A percentile compares a stretch with the other conserved stretches of the same genome.
These are phyloP conservation scores for Hemiprocne comata DNA, from an alignment of 2,113 vertebrate genomes.

Conservation along the genomic window DNA sequence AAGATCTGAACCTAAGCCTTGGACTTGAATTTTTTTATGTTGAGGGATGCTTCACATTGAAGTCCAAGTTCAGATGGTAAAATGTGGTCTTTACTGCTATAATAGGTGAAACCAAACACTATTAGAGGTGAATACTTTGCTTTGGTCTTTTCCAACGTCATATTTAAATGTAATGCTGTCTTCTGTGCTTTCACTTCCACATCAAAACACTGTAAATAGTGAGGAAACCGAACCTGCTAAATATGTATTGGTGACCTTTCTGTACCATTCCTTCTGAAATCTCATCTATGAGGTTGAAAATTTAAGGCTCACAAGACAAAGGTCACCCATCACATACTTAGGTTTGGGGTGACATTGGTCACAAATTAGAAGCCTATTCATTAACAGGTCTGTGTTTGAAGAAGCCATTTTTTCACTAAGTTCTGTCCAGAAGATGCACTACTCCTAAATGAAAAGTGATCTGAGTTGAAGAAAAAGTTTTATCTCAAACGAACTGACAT, in stretches of 20 bases:
- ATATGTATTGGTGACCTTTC: slow-evolving; percentile 70
- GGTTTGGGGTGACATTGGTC: neutral
- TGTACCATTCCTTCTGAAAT: slow-evolving; percentile 41
- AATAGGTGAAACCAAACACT: neutral
- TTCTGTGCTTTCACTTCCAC: neutral
- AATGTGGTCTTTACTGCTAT: neutral
- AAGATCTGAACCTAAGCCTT: neutral
- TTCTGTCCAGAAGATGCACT: neutral
- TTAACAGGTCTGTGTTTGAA: neutral
- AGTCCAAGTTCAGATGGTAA: neutral
- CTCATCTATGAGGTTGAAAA: slow-evolving; percentile 33
- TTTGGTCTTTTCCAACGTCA: neutral
- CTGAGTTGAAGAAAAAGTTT: neutral
- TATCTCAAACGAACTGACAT: neutral
- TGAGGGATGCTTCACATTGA: neutral
- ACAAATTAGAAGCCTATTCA: neutral
- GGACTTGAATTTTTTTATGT: neutral
- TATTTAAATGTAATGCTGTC: neutral
- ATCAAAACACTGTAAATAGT: neutral
- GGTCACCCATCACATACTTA: slow-evolving; percentile 36
- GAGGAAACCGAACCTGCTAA: slow-evolving; percentile 51
- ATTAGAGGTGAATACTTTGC: neutral
- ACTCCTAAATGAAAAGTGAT: neutral
- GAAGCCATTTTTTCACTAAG: neutral
- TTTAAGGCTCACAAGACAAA: slow-evolving; percentile 52